Evolutionary conservation across 2,113 vertebrate genomes (phyloP).

Genomic region (Motacilla alba): DNA sequence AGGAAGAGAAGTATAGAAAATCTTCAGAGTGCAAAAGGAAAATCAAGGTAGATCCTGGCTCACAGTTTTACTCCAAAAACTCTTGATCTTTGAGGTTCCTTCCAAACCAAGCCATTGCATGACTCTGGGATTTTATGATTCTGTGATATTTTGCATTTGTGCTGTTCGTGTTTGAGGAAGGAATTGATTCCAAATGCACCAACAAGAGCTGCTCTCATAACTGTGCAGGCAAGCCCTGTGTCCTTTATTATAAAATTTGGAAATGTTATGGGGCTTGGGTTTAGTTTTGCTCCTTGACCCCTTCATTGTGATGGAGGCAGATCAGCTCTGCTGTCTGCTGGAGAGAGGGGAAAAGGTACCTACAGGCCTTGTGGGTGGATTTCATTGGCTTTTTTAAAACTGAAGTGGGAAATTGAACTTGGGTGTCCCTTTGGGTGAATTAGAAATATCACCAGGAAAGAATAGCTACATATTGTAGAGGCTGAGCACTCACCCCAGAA

Average conservation of each 20-base stretch:
- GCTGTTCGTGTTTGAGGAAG: neutral
- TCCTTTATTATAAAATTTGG: neutral
- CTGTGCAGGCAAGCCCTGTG: neutral
- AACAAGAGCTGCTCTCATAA: neutral
- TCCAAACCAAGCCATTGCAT: neutral
- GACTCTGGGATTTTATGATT: neutral
- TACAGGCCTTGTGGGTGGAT: neutral
- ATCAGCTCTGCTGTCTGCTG: neutral
- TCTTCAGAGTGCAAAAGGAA: neutral
- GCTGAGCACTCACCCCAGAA: neutral
- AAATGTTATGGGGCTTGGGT: neutral
- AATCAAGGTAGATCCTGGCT: neutral
- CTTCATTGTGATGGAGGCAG: neutral
- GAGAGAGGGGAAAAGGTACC: neutral
- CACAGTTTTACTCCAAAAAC: neutral
- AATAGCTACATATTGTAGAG: neutral
- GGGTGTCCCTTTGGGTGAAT: neutral
- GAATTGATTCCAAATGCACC: neutral
- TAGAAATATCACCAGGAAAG: neutral
- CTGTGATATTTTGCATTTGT: neutral
- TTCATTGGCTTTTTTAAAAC: neutral
- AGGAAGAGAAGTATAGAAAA: neutral
- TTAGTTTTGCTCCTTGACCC: neutral
- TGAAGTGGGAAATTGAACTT: neutral
- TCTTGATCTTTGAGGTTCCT: neutral